Percentiles rank a stretch among this genome's conserved stretches.
These are phyloP conservation scores for Drosophila nr. perissopoda DNA, from an alignment of 2,888 invertebrate genomes.

Conservation along the genomic window DNA sequence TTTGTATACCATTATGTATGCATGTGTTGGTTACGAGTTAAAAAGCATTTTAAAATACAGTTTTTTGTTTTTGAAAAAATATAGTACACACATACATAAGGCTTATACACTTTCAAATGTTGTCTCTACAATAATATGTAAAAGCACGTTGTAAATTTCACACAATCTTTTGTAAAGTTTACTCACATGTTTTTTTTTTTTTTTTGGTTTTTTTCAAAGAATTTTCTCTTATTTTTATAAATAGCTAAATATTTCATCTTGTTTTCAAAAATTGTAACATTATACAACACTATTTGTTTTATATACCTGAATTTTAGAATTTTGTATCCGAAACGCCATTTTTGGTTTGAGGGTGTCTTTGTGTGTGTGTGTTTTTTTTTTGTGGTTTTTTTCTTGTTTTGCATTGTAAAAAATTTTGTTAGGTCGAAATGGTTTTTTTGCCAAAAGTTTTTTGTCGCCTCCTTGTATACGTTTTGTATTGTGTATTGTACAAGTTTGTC, in stretches of 20 bases:
- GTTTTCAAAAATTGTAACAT: slow-evolving; percentile 73
- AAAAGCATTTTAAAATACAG: slow-evolving; percentile 75
- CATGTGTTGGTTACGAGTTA: slow-evolving; percentile 30
- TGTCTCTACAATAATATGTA: slow-evolving; percentile 64
- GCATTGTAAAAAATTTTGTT: slow-evolving; percentile 55
- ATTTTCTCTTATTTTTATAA: slow-evolving; percentile 52
- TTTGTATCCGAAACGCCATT: slow-evolving; percentile 84
- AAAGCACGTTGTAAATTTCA: slow-evolving; percentile 80
- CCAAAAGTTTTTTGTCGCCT: slow-evolving; percentile 53
- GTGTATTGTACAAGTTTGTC: slow-evolving; percentile 43
- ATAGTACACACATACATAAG: slow-evolving; percentile 42
- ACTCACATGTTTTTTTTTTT: slow-evolving; percentile 38
- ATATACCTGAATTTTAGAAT: slow-evolving; percentile 85
- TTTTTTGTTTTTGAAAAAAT: slow-evolving; percentile 65
- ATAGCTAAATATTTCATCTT: slow-evolving; percentile 66
- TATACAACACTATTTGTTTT: slow-evolving; percentile 77
- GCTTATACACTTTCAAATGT: slow-evolving; percentile 46
- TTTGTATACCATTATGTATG: slow-evolving; percentile 18
- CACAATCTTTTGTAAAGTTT: slow-evolving; percentile 53
- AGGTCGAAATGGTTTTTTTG: slow-evolving; percentile 62
- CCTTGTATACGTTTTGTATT: slow-evolving; percentile 45
- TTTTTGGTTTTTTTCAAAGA: slow-evolving; percentile 15
- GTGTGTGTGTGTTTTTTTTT: slow-evolving; percentile 27
- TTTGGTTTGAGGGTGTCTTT: slow-evolving; percentile 57
- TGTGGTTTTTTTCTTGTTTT: slow-evolving; percentile 42